phyloP scores from a whole-genome alignment of 2,888 invertebrate species.

The Altica lythri region DNA sequence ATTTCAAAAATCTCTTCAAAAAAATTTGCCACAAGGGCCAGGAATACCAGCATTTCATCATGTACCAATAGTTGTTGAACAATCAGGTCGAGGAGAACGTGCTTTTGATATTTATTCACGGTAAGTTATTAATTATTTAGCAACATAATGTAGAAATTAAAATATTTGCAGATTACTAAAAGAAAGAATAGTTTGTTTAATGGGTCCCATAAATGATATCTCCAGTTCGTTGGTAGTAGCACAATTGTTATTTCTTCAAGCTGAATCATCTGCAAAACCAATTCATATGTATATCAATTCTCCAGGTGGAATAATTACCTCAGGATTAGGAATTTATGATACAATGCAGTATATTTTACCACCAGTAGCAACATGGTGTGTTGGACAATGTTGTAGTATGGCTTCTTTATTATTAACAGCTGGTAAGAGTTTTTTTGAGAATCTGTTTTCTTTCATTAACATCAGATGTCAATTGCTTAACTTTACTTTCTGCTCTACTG shows the following conservation, averaged over 20 bases:
- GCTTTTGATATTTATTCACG: conserved; percentile 98
- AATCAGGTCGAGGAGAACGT: conserved; percentile 93
- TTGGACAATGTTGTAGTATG: conserved; percentile 97
- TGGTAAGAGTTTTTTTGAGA: conserved; percentile 59
- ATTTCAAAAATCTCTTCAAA: conserved; percentile 10
- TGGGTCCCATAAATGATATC: conserved; percentile 93
- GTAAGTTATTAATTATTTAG: too few relatives aligned
- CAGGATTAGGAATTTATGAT: conserved; percentile 96
- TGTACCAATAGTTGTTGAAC: conserved; percentile 94
- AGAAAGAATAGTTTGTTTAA: conserved; percentile 94
- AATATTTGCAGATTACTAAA: conserved; percentile 85
- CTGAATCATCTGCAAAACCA: conserved; percentile 92
- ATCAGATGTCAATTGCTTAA: neutral
- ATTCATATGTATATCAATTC: conserved; percentile 96
- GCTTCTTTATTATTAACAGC: conserved; percentile 89
- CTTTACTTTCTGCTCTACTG: too few relatives aligned
- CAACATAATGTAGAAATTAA: too few relatives aligned
- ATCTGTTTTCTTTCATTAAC: neutral
- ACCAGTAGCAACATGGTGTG: conserved; percentile 92
- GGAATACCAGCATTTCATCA: conserved; percentile 54
- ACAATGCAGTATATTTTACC: conserved; percentile 98
- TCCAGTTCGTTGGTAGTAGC: conserved; percentile 92
- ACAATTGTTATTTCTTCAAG: conserved; percentile 88
- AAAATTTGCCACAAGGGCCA: conserved; percentile 1
- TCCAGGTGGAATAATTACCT: conserved; percentile 91